These are phyloP conservation scores for Podarcis lilfordi DNA, from an alignment of 2,797 vertebrate species.

Conservation along the genomic window DNA sequence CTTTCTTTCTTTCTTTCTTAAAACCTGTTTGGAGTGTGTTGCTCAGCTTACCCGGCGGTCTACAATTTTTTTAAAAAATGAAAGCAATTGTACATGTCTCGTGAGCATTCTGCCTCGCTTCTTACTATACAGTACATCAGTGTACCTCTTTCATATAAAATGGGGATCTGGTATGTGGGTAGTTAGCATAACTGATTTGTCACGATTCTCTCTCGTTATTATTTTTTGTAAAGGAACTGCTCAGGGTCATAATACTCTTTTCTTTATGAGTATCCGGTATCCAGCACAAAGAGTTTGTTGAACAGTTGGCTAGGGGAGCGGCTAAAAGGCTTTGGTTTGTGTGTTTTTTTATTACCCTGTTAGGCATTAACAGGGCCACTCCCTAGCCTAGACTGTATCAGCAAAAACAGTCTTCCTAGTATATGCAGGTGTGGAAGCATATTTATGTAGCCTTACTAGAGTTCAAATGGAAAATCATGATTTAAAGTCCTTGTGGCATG, in stretches of 20 bases:
- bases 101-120: background rate
- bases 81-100: background rate
- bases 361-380: conserved; percentile 39
- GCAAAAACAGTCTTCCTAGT: conserved; percentile 1
- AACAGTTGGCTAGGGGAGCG: background rate
- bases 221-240: background rate
- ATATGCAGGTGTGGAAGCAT: background rate
- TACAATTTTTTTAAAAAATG: too few species aligned
- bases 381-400: background rate
- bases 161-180: background rate
- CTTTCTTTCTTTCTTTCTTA: background rate
- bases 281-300: background rate
- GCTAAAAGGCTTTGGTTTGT: background rate
- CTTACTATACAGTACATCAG: background rate
- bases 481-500: background rate
- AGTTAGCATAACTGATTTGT: background rate
- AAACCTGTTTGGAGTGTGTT: background rate
- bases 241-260: conserved; percentile 4
- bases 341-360: background rate
- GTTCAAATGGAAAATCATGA: background rate
- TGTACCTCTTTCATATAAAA: background rate
- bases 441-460: background rate
- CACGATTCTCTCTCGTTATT: background rate
- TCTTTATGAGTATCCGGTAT: background rate
- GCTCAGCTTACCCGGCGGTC: background rate